Conservation (phyloP, 2,113 vertebrate species). For the Suricata suricatta region DNA sequence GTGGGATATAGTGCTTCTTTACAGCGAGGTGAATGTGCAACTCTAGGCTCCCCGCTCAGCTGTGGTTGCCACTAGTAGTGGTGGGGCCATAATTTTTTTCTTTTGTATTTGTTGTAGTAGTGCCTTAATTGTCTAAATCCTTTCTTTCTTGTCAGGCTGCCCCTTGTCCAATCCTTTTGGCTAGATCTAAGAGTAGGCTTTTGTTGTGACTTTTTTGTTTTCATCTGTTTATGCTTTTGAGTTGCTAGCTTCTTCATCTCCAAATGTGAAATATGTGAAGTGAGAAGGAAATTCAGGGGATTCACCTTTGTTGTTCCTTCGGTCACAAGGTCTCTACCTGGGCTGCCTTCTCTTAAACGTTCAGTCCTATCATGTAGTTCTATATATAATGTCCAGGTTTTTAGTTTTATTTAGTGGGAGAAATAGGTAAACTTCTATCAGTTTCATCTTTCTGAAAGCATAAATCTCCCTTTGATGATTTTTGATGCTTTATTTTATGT, state of each 20-base stretch:
- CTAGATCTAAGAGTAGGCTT: background rate
- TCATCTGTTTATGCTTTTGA: background rate
- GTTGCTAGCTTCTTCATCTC: background rate
- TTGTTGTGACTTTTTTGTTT: background rate
- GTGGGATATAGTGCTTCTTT: background rate
- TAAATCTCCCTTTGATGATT: background rate
- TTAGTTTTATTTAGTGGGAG: background rate
- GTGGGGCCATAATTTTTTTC: background rate
- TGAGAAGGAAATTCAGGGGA: background rate
- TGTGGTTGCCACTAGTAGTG: background rate
- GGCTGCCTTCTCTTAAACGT: background rate
- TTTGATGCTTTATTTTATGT: background rate
- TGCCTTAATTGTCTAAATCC: background rate
- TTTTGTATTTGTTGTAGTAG: background rate
- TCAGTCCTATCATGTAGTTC: background rate
- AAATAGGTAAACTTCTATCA: background rate
- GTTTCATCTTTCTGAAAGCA: background rate
- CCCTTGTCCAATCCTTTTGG: background rate
- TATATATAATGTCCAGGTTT: background rate
- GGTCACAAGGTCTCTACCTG: background rate
- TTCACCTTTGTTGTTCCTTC: background rate
- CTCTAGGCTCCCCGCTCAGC: background rate
- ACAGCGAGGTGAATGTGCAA: background rate
- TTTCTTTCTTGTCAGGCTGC: background rate
- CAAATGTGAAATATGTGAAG: background rate